A percentile compares a stretch with the other conserved stretches of the same genome.
Evolutionary conservation across 2,888 invertebrate genomes (phyloP).

Genomic region (Homarus gammarus): DNA sequence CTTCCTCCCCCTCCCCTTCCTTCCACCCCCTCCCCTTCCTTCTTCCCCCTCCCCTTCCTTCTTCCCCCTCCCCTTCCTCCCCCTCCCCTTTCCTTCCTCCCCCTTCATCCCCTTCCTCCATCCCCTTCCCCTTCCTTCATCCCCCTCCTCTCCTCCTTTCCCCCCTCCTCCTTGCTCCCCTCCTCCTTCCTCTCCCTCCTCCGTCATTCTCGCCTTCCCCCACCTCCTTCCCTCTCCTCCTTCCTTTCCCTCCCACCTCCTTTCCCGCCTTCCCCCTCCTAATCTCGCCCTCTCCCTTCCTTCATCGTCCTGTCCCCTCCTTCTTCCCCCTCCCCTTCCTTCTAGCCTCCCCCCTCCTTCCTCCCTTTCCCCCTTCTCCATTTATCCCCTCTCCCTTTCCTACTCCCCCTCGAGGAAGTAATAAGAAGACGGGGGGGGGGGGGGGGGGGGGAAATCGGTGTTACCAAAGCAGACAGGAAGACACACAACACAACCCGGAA

Average conservation of each 20-base stretch:
- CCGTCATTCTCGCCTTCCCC: background rate
- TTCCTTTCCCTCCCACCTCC: background rate
- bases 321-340: too few relatives aligned
- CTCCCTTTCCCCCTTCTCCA: too few relatives aligned
- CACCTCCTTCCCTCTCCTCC: background rate
- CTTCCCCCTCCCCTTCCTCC: background rate
- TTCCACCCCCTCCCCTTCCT: background rate
- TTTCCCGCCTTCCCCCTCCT: conserved; percentile 8
- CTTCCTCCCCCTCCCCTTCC: background rate
- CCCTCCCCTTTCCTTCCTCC: background rate
- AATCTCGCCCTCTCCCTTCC: conserved; percentile 16
- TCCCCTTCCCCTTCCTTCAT: background rate
- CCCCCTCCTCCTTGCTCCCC: background rate
- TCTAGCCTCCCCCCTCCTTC: too few relatives aligned
- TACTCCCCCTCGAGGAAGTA: too few relatives aligned
- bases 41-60: background rate
- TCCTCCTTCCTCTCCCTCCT: too few relatives aligned
- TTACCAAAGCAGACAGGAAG: too few relatives aligned
- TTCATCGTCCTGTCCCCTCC: background rate
- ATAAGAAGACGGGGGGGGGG: too few relatives aligned
- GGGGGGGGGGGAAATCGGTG: too few relatives aligned
- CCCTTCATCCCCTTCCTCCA: background rate
- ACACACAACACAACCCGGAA: too few relatives aligned
- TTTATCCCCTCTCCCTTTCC: too few relatives aligned
- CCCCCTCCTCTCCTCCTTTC: background rate